Conservation (phyloP, 2,888 invertebrate genomes). For the Cryptosula pallasiana region DNA sequence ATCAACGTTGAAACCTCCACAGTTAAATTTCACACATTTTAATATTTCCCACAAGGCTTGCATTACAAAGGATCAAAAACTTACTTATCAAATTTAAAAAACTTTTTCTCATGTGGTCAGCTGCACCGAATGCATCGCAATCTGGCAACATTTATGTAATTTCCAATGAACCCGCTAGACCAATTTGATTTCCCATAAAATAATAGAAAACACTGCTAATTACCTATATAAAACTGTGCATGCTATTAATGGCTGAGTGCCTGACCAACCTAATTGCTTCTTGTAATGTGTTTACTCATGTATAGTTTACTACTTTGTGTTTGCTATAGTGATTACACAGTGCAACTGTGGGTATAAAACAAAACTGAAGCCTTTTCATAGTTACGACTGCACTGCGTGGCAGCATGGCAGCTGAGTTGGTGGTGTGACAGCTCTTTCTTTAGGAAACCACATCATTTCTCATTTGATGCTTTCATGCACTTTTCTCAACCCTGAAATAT, state of each 20-base stretch:
- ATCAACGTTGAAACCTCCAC: not conserved
- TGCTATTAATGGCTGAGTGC: not conserved
- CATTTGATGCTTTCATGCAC: too few relatives aligned
- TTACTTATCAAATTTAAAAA: not conserved
- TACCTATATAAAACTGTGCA: not conserved
- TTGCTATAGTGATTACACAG: not conserved
- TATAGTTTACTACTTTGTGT: not conserved
- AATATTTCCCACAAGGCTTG: too few relatives aligned
- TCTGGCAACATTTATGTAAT: not conserved
- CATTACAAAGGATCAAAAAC: not conserved
- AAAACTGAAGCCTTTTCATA: not conserved
- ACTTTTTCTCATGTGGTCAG: constrained; percentile 8
- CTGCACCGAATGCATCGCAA: not conserved
- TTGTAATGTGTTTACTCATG: not conserved
- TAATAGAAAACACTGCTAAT: constrained; percentile 12
- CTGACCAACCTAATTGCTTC: not conserved
- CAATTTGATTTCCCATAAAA: constrained; percentile 24
- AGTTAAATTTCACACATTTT: not conserved
- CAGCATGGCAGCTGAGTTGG: not conserved
- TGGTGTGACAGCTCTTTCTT: not conserved
- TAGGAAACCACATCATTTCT: not conserved
- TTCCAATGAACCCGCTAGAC: not conserved
- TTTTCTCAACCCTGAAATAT: too few relatives aligned
- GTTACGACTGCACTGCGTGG: not conserved
- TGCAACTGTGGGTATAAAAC: not conserved